Percentiles rank a stretch among this genome's conserved stretches.
Conservation (phyloP, 2,113 vertebrate species). For the Cygnus buccinator region DNA sequence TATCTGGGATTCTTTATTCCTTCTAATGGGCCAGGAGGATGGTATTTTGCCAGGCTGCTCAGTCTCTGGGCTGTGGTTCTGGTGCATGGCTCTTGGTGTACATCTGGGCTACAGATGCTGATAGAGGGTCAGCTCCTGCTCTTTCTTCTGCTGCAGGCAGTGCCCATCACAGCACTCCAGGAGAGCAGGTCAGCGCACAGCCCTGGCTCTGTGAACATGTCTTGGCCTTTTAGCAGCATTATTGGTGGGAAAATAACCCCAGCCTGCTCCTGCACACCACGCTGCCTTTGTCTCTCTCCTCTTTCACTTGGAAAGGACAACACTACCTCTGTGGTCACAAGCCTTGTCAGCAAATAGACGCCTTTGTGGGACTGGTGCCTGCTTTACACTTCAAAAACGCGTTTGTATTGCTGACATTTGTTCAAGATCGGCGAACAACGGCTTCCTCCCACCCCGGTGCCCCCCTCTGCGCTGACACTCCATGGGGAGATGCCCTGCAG, state of each 20-base stretch:
- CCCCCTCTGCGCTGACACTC: neutral
- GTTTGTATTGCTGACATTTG: constrained; percentile 32
- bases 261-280: neutral
- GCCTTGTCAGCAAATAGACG: constrained; percentile 52
- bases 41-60: neutral
- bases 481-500: neutral
- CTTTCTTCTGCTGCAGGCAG: neutral
- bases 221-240: neutral
- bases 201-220: neutral
- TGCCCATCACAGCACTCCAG: neutral
- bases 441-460: neutral
- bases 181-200: neutral
- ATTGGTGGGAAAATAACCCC: neutral
- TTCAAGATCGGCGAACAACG: neutral
- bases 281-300: constrained; percentile 1
- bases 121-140: neutral
- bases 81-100: neutral
- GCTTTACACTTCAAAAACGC: neutral
- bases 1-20: neutral
- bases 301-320: neutral
- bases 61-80: neutral
- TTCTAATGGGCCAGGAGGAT: neutral
- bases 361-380: constrained; percentile 20
- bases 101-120: neutral
- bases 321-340: neutral